phyloP scores from a whole-genome alignment of 2,797 vertebrate species.

The Anomalospiza imberbis region DNA sequence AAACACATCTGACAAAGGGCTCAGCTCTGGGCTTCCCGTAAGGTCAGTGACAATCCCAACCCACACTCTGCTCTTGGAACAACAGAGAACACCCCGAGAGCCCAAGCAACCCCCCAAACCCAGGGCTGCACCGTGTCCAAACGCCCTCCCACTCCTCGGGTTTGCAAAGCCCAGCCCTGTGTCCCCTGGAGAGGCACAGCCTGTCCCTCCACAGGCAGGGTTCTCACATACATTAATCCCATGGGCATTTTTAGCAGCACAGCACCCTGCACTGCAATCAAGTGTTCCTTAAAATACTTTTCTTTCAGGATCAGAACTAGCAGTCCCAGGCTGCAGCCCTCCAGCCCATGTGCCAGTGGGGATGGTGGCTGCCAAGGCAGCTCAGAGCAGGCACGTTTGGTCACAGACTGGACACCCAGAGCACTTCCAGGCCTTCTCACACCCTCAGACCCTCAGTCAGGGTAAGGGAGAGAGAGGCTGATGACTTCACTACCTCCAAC shows the following conservation, averaged over 20 bases:
- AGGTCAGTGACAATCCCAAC: neutral
- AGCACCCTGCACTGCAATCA: conserved; percentile 42
- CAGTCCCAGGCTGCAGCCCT: conserved; percentile 10
- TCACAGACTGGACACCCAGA: neutral
- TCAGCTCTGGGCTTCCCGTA: neutral
- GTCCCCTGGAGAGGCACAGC: accelerated
- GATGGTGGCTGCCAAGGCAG: neutral
- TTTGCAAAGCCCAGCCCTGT: neutral
- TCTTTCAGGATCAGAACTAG: conserved; percentile 8
- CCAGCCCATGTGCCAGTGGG: neutral
- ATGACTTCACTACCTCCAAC: neutral
- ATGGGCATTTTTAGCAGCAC: conserved; percentile 23
- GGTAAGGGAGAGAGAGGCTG: neutral
- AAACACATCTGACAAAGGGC: neutral
- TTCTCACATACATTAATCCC: neutral
- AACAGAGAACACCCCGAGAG: neutral
- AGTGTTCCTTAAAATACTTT: conserved; percentile 45
- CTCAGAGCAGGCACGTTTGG: neutral
- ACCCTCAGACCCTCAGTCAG: neutral
- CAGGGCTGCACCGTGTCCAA: neutral
- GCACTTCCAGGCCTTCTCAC: neutral
- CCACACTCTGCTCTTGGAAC: neutral
- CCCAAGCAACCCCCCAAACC: neutral
- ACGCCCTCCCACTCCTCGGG: neutral
- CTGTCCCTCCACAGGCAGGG: neutral